A percentile compares a stretch with the other conserved stretches of the same genome.
Evolutionary conservation across 2,888 invertebrate species (phyloP).

Genomic region (Anaspis maculata): DNA sequence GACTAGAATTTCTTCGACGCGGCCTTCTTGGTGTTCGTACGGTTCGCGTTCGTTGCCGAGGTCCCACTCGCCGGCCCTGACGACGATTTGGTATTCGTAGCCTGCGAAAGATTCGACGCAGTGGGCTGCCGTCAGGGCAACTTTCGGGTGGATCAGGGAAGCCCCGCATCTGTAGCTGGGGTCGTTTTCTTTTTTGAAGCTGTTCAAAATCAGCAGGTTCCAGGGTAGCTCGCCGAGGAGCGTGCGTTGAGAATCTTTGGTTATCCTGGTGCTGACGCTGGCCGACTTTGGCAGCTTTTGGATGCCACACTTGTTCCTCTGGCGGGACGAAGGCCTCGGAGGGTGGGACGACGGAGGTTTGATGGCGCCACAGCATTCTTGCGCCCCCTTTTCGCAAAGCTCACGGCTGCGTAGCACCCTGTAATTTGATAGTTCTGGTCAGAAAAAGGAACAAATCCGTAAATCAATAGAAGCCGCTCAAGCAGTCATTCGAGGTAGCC

Average conservation of each 20-base stretch:
- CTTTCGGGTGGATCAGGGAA: slow-evolving; percentile 32
- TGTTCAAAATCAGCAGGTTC: slow-evolving; percentile 63
- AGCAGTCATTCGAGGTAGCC: too few species aligned
- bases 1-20: slow-evolving; percentile 21
- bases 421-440: too few species aligned
- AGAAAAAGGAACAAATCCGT: too few species aligned
- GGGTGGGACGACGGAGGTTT: too few species aligned
- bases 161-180: slow-evolving; percentile 26
- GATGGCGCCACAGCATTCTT: too few species aligned
- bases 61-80: slow-evolving; percentile 38
- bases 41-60: slow-evolving; percentile 29
- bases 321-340: too few species aligned
- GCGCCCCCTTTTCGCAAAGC: too few species aligned
- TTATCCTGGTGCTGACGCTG: neutral
- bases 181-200: neutral
- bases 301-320: too few species aligned
- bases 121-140: slow-evolving; percentile 37
- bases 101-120: slow-evolving; percentile 21
- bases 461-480: too few species aligned
- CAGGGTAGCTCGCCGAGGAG: slow-evolving; percentile 73
- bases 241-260: neutral
- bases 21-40: slow-evolving; percentile 31
- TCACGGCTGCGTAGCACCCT: too few species aligned
- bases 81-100: slow-evolving; percentile 6
- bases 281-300: too few species aligned